These are phyloP conservation scores for Micromesistius poutassou DNA, from an alignment of 2,797 vertebrate genomes.

Conservation along the genomic window DNA sequence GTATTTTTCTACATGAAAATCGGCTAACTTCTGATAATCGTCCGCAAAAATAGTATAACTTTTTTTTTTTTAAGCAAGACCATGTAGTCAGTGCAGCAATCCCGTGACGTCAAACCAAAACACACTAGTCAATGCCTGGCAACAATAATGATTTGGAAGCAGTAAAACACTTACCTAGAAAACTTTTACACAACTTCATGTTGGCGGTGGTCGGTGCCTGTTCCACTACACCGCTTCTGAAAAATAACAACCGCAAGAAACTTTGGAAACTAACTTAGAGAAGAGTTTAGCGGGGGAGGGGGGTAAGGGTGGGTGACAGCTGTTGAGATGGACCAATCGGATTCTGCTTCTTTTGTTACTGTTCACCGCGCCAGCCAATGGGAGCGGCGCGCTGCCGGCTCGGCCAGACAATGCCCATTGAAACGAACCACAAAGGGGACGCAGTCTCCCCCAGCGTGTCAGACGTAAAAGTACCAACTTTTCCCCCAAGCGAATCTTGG, in stretches of 20 bases:
- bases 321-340: conserved; percentile 53
- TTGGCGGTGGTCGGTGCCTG: conserved; percentile 57
- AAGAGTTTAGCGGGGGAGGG: conserved; percentile 32
- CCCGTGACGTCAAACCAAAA: neutral
- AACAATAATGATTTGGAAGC: neutral
- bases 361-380: conserved; percentile 65
- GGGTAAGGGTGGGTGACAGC: conserved; percentile 43
- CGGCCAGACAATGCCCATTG: conserved; percentile 63
- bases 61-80: neutral
- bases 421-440: conserved; percentile 66
- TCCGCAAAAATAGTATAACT: neutral
- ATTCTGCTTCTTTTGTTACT: conserved; percentile 3
- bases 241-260: conserved; percentile 71
- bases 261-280: conserved; percentile 62
- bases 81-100: neutral
- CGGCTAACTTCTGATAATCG: neutral
- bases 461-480: conserved; percentile 23
- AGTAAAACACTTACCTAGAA: conserved; percentile 77
- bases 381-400: conserved; percentile 31
- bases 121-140: neutral
- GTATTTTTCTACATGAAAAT: neutral
- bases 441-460: conserved; percentile 13
- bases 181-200: conserved; percentile 83
- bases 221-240: conserved; percentile 46
- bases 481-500: neutral